Base-by-base conservation (phyloP, 2,113 vertebrate species). In the Vireo altiloquus region DNA sequence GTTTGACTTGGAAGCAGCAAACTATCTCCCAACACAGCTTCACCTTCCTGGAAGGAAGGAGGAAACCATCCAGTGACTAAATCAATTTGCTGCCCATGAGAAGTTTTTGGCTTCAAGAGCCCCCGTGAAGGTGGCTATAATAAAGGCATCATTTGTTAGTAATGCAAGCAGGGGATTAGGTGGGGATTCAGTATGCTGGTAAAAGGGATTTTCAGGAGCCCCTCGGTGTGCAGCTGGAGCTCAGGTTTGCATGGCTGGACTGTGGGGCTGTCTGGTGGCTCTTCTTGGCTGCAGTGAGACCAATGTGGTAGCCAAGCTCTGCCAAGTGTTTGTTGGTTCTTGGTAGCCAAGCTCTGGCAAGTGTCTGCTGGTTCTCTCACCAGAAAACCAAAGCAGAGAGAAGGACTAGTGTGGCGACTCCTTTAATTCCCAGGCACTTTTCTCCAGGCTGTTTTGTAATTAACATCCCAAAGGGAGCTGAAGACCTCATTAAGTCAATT, bases 381-480 rank as follows among this genome's bases (percentile, higher is more conserved):
- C 59, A 92, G 85, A 80, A 89, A 60, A 68, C 56, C 71, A 47
- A 94, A 88, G 44, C 5, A 82, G 71, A 60, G 79, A 10, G 83
- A 6, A 63, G 82, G 80, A 88, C 88, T 53, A 61, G 39, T 44
- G 79, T 60, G 82, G 79, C 3, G 22, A 90, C 82, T 94, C 56
- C 64, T 76, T 83, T 93, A 87, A 90, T 90, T 94, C 60, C 90
- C 56, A 25, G 90, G 92, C 42, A 19, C 68, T 86, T 93, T 81
- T 81, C 94, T 90, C 72, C 65, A 11, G 89, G 89, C 87, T 79
- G 61, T 94, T 92, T 77, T 85, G 89, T 91, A 64, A 94, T 97
- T 95, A 95, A 69, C 89, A 91, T 94, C 93, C 95, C 84, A 95
- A 92, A 95, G 94, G 64, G 91, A 92, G 63, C 57, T 79, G 81